phyloP scores from a whole-genome alignment of 2,888 invertebrate genomes.

The Xestia c-nigrum region DNA sequence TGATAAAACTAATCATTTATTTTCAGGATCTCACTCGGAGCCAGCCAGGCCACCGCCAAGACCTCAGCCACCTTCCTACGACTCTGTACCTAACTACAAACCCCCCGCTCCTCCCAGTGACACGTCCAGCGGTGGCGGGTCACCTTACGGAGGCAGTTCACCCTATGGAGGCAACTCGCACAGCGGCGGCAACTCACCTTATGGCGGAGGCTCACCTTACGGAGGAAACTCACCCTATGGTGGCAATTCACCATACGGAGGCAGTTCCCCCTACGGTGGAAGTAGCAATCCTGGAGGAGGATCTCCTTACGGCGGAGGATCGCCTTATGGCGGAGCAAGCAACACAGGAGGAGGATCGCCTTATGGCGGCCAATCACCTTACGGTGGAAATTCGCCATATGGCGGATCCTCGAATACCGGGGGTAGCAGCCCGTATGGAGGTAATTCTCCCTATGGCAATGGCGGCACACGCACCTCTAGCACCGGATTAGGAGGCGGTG shows the following conservation, averaged over 20 bases:
- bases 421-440: conserved; percentile 65
- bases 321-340: conserved; percentile 53
- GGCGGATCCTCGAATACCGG: conserved; percentile 65
- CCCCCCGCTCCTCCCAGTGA: conserved; percentile 84
- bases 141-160: conserved; percentile 63
- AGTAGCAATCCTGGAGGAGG: conserved; percentile 61
- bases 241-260: conserved; percentile 56
- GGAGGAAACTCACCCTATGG: conserved; percentile 67
- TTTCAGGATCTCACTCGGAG: conserved; percentile 84
- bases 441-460: conserved; percentile 65
- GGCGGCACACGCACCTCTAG: conserved; percentile 66
- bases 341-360: conserved; percentile 59
- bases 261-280: conserved; percentile 60
- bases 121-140: conserved; percentile 57
- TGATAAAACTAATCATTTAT: background rate
- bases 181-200: conserved; percentile 59
- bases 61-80: conserved; percentile 79
- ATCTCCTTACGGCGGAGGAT: conserved; percentile 67
- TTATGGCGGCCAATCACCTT: conserved; percentile 56
- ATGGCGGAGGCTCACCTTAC: conserved; percentile 69
- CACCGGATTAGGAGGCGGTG: conserved; percentile 68
- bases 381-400: conserved; percentile 67
- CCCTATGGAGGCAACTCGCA: conserved; percentile 69
- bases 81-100: conserved; percentile 84
- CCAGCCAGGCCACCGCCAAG: conserved; percentile 80